phyloP scores from a whole-genome alignment of 2,888 invertebrate genomes.

The Lasioglossum lativentre region DNA sequence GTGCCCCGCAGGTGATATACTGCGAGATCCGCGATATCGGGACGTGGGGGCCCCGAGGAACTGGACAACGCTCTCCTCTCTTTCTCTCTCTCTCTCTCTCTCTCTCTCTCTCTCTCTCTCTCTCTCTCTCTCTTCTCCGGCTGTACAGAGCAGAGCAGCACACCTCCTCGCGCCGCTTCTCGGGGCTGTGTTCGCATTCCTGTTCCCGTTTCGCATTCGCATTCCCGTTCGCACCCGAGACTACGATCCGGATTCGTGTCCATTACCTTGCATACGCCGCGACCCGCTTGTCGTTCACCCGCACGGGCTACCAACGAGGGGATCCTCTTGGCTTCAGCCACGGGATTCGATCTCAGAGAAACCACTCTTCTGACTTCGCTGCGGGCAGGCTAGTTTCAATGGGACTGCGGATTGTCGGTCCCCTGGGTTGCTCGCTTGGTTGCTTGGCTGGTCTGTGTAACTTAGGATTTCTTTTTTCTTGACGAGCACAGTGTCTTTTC shows the following conservation, averaged over 20 bases:
- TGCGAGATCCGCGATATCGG: conserved; percentile 82
- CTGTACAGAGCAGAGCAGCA: background rate
- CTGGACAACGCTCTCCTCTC: conserved; percentile 31
- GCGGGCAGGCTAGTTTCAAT: background rate
- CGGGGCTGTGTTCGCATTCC: conserved; percentile 37
- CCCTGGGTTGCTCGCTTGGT: background rate
- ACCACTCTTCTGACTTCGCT: background rate
- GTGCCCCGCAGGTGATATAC: conserved; percentile 81
- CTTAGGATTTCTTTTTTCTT: too few relatives aligned
- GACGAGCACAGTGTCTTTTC: too few relatives aligned
- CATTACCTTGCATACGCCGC: conserved; percentile 73
- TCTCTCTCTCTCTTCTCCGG: background rate
- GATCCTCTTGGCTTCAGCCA: background rate
- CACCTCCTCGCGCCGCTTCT: background rate
- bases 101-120: background rate
- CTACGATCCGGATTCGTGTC: conserved; percentile 74
- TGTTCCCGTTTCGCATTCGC: conserved; percentile 45
- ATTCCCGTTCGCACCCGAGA: conserved; percentile 43
- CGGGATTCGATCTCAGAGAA: conserved; percentile 12
- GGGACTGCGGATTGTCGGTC: background rate
- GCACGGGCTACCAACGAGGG: background rate
- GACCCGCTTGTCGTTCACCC: conserved; percentile 47
- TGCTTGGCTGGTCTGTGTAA: too few relatives aligned
- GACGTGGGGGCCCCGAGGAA: conserved; percentile 49
- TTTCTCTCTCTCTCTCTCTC: conserved; percentile 9